These are phyloP conservation scores for Prunella strophiata DNA, from an alignment of 2,797 vertebrate genomes.

Conservation along the genomic window DNA sequence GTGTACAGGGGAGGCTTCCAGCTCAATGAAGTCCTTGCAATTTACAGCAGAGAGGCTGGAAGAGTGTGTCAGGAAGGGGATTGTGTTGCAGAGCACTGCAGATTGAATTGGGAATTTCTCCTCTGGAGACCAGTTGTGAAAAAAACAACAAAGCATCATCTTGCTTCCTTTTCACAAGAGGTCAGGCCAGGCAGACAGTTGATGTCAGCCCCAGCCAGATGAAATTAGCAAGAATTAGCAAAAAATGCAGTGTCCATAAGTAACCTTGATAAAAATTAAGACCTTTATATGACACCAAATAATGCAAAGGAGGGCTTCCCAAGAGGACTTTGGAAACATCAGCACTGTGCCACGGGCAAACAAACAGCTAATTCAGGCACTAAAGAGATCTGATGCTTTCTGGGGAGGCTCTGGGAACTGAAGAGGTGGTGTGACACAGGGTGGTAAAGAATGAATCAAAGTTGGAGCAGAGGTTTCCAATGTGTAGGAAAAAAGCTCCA, in stretches of 20 bases:
- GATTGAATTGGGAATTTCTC: background rate
- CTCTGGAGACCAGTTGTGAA: background rate
- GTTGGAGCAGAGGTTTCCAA: background rate
- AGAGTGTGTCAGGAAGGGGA: background rate
- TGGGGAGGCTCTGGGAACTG: background rate
- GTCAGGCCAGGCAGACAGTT: slow-evolving; percentile 10
- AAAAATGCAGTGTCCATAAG: background rate
- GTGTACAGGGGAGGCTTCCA: background rate
- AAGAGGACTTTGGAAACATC: background rate
- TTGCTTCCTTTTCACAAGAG: slow-evolving; percentile 32
- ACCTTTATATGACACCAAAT: background rate
- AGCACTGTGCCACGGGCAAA: background rate
- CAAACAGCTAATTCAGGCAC: background rate
- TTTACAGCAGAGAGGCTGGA: slow-evolving; percentile 2
- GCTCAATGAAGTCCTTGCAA: background rate
- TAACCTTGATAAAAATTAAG: background rate
- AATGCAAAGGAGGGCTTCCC: background rate
- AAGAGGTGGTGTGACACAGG: background rate
- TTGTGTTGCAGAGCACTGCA: background rate
- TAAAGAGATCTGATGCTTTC: background rate
- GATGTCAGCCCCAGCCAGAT: background rate
- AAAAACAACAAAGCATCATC: slow-evolving; percentile 1
- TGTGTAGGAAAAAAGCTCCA: background rate
- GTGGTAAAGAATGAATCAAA: background rate
- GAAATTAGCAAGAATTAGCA: slow-evolving; percentile 22